Base-by-base conservation (phyloP, 2,888 invertebrate species). In the Cryptocheilus praepositus region DNA sequence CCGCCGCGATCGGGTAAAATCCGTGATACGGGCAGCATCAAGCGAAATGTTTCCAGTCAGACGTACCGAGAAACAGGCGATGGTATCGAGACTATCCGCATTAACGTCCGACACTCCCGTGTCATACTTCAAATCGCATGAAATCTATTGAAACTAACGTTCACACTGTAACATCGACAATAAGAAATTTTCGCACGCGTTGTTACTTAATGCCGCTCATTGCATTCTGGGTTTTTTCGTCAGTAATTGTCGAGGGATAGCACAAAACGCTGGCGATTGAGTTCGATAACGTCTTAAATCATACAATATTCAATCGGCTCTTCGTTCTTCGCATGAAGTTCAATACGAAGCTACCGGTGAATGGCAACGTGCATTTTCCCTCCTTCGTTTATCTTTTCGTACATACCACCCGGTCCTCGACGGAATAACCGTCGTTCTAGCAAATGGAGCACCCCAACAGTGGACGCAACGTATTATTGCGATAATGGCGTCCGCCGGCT, bases 401-500 rank as follows among this genome's bases (percentile, higher is more conserved):
- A n/a, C 15, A n/a, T 52, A 51, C 11, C 21, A 44, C 15, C 15
- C 25, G 8, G 45, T 53, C 7, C 36, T 43, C 57, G 16, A 43
- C 3, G 13, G 21, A 15, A 49, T 25, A 61, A 58, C 43, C 16
- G 49, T 28, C 46, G 16, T 46, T 54, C 25, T 51, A 54, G 52
- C 18, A 52, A 70, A 67, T n/a, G 28, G 43, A 66, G 49, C 55
- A 36, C 18, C 22, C 44, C 45, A 44, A 11, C 16, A 45, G 44
- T 36, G 49, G 62, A 45, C 61, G 61, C 58, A 73, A 62, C 70
- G 61, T 80, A 68, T 73, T 70, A 79, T 81, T 78, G 66, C 58
- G 51, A 52, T 78, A 81, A 81, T 77, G 46, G 61, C 59, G 64
- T 60, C 55, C 59, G 56, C 61, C 74, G 59, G 67, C 72, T 67